Evolutionary conservation across 2,888 invertebrate species (phyloP).

Genomic region (Helicoverpa assulta): DNA sequence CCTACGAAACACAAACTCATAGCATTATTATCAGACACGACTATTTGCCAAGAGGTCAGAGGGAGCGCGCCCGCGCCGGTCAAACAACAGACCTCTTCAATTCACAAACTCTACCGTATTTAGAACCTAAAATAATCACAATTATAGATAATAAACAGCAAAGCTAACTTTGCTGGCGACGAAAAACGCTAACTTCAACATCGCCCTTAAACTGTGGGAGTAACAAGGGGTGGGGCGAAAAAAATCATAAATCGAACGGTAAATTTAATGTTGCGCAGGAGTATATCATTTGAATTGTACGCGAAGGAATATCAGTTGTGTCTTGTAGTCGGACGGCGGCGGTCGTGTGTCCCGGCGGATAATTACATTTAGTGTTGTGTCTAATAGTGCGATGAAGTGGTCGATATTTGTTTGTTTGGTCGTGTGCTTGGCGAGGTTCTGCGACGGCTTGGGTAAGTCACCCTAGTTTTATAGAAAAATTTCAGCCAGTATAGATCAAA

Average conservation of each 20-base stretch:
- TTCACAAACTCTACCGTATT: constrained; percentile 66
- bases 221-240: constrained; percentile 62
- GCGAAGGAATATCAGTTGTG: constrained; percentile 76
- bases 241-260: constrained; percentile 65
- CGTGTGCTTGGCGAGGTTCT: constrained; percentile 75
- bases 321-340: constrained; percentile 70
- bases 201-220: constrained; percentile 49
- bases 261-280: constrained; percentile 74
- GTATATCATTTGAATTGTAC: constrained; percentile 76
- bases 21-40: constrained; percentile 40
- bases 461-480: neutral
- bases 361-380: constrained; percentile 75
- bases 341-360: constrained; percentile 68
- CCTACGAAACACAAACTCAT: constrained; percentile 41
- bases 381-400: constrained; percentile 85
- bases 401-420: constrained; percentile 76
- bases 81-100: constrained; percentile 63
- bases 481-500: neutral
- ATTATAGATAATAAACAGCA: constrained; percentile 63
- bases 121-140: constrained; percentile 68
- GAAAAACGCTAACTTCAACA: constrained; percentile 29
- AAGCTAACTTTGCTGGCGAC: constrained; percentile 55
- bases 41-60: constrained; percentile 64
- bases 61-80: constrained; percentile 52
- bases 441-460: constrained; percentile 79